Conservation (phyloP, 2,113 vertebrate genomes). For the Chaetodon trifascialis region DNA sequence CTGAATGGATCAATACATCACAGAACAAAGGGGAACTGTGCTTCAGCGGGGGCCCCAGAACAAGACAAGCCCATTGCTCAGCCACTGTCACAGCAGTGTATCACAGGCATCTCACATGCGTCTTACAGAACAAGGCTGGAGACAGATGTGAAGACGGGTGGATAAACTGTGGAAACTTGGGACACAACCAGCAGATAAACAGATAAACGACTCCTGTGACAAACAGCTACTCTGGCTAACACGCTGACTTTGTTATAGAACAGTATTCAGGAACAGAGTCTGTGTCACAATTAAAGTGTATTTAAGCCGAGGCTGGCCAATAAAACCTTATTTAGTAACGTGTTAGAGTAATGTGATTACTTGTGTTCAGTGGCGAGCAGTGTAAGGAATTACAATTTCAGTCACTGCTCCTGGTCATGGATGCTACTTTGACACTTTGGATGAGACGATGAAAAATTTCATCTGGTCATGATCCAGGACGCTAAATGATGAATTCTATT, state of each 20-base stretch:
- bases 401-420: neutral
- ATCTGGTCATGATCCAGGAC: no score
- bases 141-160: conserved; percentile 51
- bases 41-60: conserved; percentile 71
- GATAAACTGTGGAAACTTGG: conserved; percentile 53
- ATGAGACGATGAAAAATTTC: neutral
- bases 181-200: conserved; percentile 38
- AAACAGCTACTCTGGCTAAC: neutral
- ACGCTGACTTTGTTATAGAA: no score
- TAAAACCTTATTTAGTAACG: neutral
- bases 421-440: neutral
- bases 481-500: no score
- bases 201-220: conserved; percentile 25
- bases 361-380: neutral
- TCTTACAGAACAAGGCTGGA: conserved; percentile 51
- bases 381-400: neutral
- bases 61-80: conserved; percentile 79
- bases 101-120: conserved; percentile 74
- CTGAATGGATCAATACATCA: conserved; percentile 81
- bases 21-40: conserved; percentile 79
- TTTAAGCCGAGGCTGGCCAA: neutral
- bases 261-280: no score
- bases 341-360: neutral
- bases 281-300: neutral
- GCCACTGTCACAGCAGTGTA: conserved; percentile 71